phyloP scores from a whole-genome alignment of 2,888 invertebrate genomes.

The Marronus borbonicus region DNA sequence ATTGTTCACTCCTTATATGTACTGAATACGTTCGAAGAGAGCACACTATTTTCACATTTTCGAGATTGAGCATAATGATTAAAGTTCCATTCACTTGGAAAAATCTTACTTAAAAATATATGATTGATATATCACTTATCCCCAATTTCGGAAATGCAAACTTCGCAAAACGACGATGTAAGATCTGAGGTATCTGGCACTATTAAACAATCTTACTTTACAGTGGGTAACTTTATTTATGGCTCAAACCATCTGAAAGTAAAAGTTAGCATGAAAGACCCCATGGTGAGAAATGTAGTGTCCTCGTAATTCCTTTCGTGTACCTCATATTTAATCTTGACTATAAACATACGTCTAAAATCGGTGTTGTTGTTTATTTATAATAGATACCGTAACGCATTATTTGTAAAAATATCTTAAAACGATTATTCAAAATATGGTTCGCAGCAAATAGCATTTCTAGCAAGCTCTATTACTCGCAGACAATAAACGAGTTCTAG shows the following conservation, averaged over 20 bases:
- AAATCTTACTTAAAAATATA: no score
- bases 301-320: constrained; percentile 35
- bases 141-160: no score
- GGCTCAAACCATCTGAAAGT: constrained; percentile 20
- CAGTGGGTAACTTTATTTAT: background rate
- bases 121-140: no score
- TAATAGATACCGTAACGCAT: background rate
- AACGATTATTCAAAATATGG: background rate
- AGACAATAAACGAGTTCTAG: background rate
- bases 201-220: no score
- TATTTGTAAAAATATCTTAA: background rate
- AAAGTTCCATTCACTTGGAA: no score
- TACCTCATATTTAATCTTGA: constrained; percentile 36
- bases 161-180: no score
- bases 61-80: no score
- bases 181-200: no score
- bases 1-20: no score
- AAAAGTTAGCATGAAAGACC: constrained; percentile 37
- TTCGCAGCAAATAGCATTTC: background rate
- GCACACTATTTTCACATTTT: no score
- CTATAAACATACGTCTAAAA: constrained; percentile 15
- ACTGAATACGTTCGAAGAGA: no score
- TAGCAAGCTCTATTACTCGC: no score
- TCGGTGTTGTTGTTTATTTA: background rate
- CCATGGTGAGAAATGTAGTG: constrained; percentile 29